Evolutionary conservation across 2,888 invertebrate genomes (phyloP).

Genomic region (Antheraea assamensis): DNA sequence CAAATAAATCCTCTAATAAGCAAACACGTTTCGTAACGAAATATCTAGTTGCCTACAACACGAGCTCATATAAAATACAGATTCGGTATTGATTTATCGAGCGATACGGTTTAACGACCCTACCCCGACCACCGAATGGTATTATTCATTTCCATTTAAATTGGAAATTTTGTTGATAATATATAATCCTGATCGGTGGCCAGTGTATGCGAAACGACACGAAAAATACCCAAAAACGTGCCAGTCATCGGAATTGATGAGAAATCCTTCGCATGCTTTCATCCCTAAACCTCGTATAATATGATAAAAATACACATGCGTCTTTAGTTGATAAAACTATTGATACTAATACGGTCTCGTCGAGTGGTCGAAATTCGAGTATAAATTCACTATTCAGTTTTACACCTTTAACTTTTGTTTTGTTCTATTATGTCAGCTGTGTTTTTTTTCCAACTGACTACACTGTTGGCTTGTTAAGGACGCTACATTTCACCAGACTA

Average conservation of each 20-base stretch:
- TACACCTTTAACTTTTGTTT: too few relatives aligned
- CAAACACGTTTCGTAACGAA: slow-evolving; percentile 21
- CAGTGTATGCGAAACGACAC: slow-evolving; percentile 27
- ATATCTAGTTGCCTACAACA: slow-evolving; percentile 6
- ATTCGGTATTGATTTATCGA: slow-evolving; percentile 19
- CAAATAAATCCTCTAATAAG: slow-evolving; percentile 20
- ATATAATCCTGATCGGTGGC: slow-evolving; percentile 35
- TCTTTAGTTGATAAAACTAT: not conserved
- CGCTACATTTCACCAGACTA: too few relatives aligned
- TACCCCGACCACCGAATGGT: slow-evolving; percentile 24
- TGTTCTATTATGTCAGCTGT: too few relatives aligned
- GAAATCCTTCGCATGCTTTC: slow-evolving; percentile 26
- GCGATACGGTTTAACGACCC: slow-evolving; percentile 11
- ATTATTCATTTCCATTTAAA: slow-evolving; percentile 43
- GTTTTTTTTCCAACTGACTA: too few relatives aligned
- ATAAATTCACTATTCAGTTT: too few relatives aligned
- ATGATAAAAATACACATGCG: slow-evolving; percentile 37
- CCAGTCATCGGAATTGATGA: slow-evolving; percentile 25
- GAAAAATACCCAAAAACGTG: slow-evolving; percentile 26
- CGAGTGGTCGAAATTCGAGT: too few relatives aligned
- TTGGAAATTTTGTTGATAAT: slow-evolving; percentile 31
- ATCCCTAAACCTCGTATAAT: slow-evolving; percentile 40
- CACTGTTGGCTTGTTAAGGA: too few relatives aligned
- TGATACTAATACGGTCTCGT: too few relatives aligned
- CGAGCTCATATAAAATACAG: slow-evolving; percentile 6